Conservation (phyloP, 2,888 invertebrate species). For the Thumatha senex region DNA sequence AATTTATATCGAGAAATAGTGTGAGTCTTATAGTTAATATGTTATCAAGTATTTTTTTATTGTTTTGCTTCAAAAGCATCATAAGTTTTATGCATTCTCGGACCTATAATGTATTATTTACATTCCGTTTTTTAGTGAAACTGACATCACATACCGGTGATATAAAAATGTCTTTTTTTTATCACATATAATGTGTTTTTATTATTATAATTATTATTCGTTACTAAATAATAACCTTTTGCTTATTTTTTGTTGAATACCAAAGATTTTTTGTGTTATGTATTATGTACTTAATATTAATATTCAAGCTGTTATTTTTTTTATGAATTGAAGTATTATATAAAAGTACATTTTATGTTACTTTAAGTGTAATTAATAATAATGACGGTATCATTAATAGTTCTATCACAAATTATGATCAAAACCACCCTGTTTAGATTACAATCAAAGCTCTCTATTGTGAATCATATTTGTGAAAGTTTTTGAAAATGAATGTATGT, state of each 20-base stretch:
- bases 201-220: slow-evolving; percentile 22
- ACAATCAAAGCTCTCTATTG: slow-evolving; percentile 37
- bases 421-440: slow-evolving; percentile 33
- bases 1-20: neutral
- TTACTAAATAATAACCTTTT: slow-evolving; percentile 29
- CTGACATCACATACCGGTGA: slow-evolving; percentile 25
- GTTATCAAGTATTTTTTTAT: slow-evolving; percentile 8
- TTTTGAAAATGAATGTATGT: too few species aligned
- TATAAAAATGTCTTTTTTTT: slow-evolving; percentile 29
- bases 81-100: slow-evolving; percentile 9
- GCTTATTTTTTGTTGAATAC: slow-evolving; percentile 35
- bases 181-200: slow-evolving; percentile 47
- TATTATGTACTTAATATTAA: slow-evolving; percentile 19
- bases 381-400: slow-evolving; percentile 40
- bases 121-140: slow-evolving; percentile 29
- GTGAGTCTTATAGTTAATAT: slow-evolving; percentile 12
- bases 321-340: neutral
- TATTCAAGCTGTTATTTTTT: neutral
- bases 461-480: slow-evolving; percentile 29
- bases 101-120: slow-evolving; percentile 27
- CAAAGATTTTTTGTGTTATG: slow-evolving; percentile 48
- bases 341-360: slow-evolving; percentile 21
- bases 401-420: slow-evolving; percentile 36
- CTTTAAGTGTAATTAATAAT: slow-evolving; percentile 33
- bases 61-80: slow-evolving; percentile 32